Conservation (phyloP, 1,140 invertebrate species). For the Drosophila setifemur region DNA sequence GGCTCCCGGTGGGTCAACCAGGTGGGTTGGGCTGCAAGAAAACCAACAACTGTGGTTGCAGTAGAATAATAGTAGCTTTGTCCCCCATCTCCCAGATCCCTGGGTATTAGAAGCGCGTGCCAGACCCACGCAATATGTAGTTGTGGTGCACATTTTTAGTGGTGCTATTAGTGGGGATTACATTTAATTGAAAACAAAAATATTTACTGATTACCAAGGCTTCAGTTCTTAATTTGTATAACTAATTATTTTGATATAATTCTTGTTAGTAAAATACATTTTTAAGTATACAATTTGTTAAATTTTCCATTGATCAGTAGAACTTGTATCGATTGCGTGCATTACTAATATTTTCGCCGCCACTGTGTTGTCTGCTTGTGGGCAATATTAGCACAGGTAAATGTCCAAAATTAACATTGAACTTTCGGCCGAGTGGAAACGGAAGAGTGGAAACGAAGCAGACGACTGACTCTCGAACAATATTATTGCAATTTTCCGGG, state of each 20-base stretch:
- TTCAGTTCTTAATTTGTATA: too few species aligned
- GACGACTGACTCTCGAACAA: conserved; percentile 48
- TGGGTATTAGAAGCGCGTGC: conserved; percentile 33
- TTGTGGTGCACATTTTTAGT: conserved; percentile 1
- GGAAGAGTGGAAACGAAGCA: conserved; percentile 3
- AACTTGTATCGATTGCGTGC: too few species aligned
- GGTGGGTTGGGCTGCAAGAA: conserved; percentile 50
- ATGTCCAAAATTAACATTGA: conserved; percentile 80
- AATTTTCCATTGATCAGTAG: background rate
- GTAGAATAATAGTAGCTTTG: conserved; percentile 63
- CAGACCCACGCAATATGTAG: conserved; percentile 14
- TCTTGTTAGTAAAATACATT: background rate
- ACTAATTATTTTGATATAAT: too few species aligned
- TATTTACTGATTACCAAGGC: too few species aligned
- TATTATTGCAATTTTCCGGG: conserved; percentile 77
- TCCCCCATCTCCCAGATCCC: background rate
- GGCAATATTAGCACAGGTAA: conserved; percentile 76
- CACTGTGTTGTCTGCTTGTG: conserved; percentile 32
- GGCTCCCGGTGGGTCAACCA: conserved; percentile 4
- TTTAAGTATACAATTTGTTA: too few species aligned
- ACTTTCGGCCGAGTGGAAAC: conserved; percentile 54
- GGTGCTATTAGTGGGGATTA: too few species aligned
- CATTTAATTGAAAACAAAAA: too few species aligned
- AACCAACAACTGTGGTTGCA: conserved; percentile 74
- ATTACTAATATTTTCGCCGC: background rate